These are phyloP conservation scores for Strigamia transsilvanica DNA, from an alignment of 2,888 invertebrate species.

Conservation along the genomic window DNA sequence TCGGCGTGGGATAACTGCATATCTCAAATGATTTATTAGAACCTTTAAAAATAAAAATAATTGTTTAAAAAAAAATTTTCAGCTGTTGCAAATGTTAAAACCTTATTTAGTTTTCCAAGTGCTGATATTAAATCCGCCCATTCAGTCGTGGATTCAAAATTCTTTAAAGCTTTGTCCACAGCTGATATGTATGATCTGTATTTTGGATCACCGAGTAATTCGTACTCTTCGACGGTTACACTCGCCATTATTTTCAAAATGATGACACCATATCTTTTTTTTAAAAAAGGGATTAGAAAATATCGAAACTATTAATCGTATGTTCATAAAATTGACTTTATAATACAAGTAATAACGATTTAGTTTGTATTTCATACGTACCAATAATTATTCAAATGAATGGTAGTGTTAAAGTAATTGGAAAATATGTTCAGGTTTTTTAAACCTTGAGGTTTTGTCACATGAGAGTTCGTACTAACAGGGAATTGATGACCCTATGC, in stretches of 20 bases:
- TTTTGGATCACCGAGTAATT: constrained; percentile 81
- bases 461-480: not conserved
- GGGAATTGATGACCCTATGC: too few species aligned
- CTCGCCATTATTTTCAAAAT: constrained; percentile 61
- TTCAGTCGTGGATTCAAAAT: constrained; percentile 92
- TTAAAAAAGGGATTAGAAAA: not conserved
- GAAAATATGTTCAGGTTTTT: not conserved
- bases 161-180: constrained; percentile 86
- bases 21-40: constrained; percentile 79
- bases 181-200: constrained; percentile 80
- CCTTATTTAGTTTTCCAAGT: constrained; percentile 87
- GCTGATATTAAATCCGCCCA: constrained; percentile 94
- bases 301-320: not conserved
- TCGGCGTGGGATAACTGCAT: constrained; percentile 83
- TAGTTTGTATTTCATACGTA: not conserved
- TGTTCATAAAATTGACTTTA: not conserved
- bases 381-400: not conserved
- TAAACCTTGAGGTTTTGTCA: not conserved
- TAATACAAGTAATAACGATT: not conserved
- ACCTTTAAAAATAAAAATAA: constrained; percentile 69
- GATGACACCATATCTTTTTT: not conserved
- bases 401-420: not conserved
- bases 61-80: not conserved
- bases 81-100: constrained; percentile 60
- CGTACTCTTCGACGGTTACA: constrained; percentile 77